Base-by-base conservation (phyloP, 2,888 invertebrate genomes). In the Calliopum simillimum region DNA sequence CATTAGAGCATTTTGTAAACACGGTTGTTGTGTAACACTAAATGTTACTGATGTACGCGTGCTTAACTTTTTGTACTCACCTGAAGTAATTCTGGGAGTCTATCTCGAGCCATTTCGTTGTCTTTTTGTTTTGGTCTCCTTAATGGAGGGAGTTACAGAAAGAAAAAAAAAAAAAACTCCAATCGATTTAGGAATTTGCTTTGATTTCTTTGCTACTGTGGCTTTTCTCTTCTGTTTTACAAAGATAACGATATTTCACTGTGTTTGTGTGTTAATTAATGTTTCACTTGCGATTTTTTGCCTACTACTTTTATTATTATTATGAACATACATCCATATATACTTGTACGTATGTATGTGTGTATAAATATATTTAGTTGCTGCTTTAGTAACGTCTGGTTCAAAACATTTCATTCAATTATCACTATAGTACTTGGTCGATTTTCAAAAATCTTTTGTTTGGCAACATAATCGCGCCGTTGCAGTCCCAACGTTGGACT, bases 31-130 rank as follows among this genome's bases (percentile, higher is more conserved):
- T 53, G n/a, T 21, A 53, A 23, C 53, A 11, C 19, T n/a, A 16
- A 16, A 56, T 59, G 53, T 67, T 55, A 55, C 68, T 25, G 33
- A 53, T 66, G 68, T 65, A 25, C 49, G 66, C 73, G 63, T 46
- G 49, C 43, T 14, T 3, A 25, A 44, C 65, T 25, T 33, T 33
- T 33, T 56, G n/a, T 59, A 72, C 79, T 82, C 78, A 85, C 85
- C 84, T 84, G 84, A 68, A 85, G 76, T 76, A 85, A 79, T 76
- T 85, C 85, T 33, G 84, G 82, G 69, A 85, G 79, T 74, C 85
- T 82, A 75, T 85, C 85, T 81, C 79, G 79, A 71, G 81, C 82
- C 85, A 85, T 85, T 33, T 33, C 8, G 33, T 33, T 33, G 33
- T 33, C 5, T 5, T 33, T 33, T 33, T 43, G 41, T 14, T 8